Percentiles rank a stretch among this genome's conserved stretches.
These are phyloP conservation scores for Platysternon megacephalum DNA, from an alignment of 2,113 vertebrate genomes.

Conservation along the genomic window DNA sequence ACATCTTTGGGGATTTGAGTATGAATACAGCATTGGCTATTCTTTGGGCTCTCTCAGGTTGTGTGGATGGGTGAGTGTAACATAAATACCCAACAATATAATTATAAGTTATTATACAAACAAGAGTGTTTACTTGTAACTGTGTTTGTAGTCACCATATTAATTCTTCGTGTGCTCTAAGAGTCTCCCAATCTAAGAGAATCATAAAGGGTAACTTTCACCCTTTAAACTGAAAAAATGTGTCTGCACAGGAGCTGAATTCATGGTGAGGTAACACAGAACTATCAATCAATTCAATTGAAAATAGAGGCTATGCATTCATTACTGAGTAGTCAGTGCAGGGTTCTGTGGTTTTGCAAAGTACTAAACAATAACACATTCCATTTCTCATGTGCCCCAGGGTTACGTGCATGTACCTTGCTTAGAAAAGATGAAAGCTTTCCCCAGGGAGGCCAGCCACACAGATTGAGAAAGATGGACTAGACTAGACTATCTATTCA, in stretches of 20 bases:
- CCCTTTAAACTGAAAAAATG: neutral
- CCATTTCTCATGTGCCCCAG: constrained; percentile 32
- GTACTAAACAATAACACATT: constrained; percentile 57
- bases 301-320: neutral
- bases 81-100: too few species aligned
- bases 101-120: neutral
- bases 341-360: constrained; percentile 16
- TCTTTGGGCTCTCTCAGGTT: neutral
- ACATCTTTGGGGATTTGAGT: neutral
- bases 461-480: constrained; percentile 19
- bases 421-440: constrained; percentile 30
- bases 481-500: constrained; percentile 24
- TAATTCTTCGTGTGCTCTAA: neutral
- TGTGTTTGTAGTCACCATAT: neutral
- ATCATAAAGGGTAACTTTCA: neutral
- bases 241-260: neutral
- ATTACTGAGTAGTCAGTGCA: neutral
- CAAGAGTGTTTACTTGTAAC: neutral
- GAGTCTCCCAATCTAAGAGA: neutral
- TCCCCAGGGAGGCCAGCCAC: constrained; percentile 48
- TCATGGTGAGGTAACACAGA: neutral
- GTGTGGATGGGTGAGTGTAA: neutral
- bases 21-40: neutral
- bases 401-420: neutral
- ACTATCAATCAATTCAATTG: neutral